A percentile compares a stretch with the other conserved stretches of the same genome.
Conservation (phyloP, 2,797 vertebrate genomes). For the Carapus acus region DNA sequence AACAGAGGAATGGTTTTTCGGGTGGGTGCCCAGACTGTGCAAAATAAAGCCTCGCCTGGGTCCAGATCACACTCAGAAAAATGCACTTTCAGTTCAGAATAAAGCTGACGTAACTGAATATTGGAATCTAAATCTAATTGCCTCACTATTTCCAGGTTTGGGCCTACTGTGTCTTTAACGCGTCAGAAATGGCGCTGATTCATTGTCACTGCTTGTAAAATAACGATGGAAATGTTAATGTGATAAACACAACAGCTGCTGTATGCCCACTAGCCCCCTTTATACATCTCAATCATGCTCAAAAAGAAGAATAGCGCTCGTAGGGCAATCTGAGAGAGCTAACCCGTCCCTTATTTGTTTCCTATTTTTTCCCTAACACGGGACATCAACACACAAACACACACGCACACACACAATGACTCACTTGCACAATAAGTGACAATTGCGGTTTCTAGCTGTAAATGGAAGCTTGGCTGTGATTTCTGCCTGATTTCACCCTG, state of each 20-base stretch:
- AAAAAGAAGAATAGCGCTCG: conserved; percentile 19
- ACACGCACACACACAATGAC: conserved; percentile 32
- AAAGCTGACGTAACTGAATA: conserved; percentile 45
- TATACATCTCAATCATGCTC: too few relatives aligned
- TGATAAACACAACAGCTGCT: not conserved
- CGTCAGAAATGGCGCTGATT: conserved; percentile 44
- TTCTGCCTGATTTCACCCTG: conserved; percentile 13
- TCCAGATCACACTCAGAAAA: not conserved
- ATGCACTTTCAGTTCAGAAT: not conserved
- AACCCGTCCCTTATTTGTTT: conserved; percentile 64
- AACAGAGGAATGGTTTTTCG: too few relatives aligned
- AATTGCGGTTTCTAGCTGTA: conserved; percentile 29
- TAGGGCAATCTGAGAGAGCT: conserved; percentile 57
- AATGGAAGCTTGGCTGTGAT: conserved; percentile 19
- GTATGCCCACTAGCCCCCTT: too few relatives aligned
- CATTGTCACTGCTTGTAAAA: conserved; percentile 44
- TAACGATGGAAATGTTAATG: conserved; percentile 24
- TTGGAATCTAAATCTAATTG: conserved; percentile 63
- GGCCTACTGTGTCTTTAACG: conserved; percentile 32
- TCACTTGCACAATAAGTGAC: conserved; percentile 34
- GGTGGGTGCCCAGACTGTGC: too few relatives aligned
- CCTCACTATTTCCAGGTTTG: conserved; percentile 60
- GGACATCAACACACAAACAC: conserved; percentile 52
- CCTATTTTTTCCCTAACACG: conserved; percentile 31
- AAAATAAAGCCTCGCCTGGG: not conserved